phyloP scores from a whole-genome alignment of 2,113 vertebrate genomes.

The Colaptes auratus region DNA sequence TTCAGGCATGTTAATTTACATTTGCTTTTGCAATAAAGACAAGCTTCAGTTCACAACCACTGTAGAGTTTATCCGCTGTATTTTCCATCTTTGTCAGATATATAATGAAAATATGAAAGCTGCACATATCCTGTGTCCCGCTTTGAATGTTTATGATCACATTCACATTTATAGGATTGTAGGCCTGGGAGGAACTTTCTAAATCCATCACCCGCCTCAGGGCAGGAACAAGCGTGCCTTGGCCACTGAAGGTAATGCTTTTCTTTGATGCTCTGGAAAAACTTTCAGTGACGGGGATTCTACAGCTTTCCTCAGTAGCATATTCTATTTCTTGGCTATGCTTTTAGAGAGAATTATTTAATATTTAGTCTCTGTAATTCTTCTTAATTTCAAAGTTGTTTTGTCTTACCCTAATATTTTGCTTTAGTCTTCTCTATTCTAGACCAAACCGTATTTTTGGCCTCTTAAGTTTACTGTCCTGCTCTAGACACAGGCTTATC shows the following conservation, averaged over 20 bases:
- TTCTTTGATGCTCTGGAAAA: neutral
- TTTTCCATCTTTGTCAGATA: neutral
- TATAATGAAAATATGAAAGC: neutral
- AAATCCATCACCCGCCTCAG: neutral
- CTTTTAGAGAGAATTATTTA: neutral
- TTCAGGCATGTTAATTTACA: neutral
- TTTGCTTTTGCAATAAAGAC: neutral
- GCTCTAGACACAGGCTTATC: neutral
- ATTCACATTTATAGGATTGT: neutral
- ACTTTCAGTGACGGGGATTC: neutral
- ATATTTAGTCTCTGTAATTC: neutral
- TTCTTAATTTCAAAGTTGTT: neutral
- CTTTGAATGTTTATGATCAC: neutral
- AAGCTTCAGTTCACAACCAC: neutral
- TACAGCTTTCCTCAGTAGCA: neutral
- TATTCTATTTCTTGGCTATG: neutral
- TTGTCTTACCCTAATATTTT: neutral
- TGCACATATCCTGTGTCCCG: rapidly evolving
- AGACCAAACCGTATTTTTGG: rapidly evolving
- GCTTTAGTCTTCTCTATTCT: neutral
- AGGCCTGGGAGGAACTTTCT: neutral
- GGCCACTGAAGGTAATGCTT: neutral
- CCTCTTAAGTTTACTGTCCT: neutral
- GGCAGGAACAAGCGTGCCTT: neutral
- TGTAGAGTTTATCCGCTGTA: neutral